Conservation (phyloP, 2,797 vertebrate species). For the Pygocentrus nattereri region DNA sequence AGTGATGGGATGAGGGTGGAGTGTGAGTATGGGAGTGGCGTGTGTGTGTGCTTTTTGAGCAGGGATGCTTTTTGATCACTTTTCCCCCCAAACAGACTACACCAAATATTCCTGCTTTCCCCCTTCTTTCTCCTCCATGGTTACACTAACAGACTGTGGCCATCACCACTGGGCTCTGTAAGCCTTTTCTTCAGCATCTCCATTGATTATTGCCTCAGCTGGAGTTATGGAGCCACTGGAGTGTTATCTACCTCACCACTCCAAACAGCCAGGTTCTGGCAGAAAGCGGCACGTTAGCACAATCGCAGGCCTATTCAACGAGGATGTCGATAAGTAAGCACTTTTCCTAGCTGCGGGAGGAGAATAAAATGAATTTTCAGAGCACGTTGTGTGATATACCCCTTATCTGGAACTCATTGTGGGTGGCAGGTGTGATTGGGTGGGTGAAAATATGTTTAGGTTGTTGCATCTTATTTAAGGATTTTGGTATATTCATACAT, state of each 20-base stretch:
- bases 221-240: conserved; percentile 72
- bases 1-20: conserved; percentile 49
- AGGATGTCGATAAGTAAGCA: conserved; percentile 74
- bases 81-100: conserved; percentile 39
- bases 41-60: conserved; percentile 42
- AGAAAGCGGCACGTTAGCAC: conserved; percentile 72
- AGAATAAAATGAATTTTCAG: conserved; percentile 32
- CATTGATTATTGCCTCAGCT: conserved; percentile 56
- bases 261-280: conserved; percentile 63
- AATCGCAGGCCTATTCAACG: conserved; percentile 62
- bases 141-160: conserved; percentile 71
- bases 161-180: conserved; percentile 65
- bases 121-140: conserved; percentile 25
- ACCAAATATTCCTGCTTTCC: conserved; percentile 57
- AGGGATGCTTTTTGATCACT: conserved; percentile 32
- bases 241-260: conserved; percentile 67
- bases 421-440: conserved; percentile 5
- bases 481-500: conserved; percentile 18
- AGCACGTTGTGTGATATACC: conserved; percentile 3
- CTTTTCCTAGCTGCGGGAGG: conserved; percentile 48
- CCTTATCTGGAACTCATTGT: conserved; percentile 39
- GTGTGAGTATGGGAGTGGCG: conserved; percentile 29
- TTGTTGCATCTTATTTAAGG: conserved; percentile 29
- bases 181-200: conserved; percentile 69
- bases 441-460: neutral